Evolutionary conservation across 1,140 invertebrate genomes (phyloP), one percentile per base, ranked within the genome.

Genomic region (Paralvinella palmiformis): DNA sequence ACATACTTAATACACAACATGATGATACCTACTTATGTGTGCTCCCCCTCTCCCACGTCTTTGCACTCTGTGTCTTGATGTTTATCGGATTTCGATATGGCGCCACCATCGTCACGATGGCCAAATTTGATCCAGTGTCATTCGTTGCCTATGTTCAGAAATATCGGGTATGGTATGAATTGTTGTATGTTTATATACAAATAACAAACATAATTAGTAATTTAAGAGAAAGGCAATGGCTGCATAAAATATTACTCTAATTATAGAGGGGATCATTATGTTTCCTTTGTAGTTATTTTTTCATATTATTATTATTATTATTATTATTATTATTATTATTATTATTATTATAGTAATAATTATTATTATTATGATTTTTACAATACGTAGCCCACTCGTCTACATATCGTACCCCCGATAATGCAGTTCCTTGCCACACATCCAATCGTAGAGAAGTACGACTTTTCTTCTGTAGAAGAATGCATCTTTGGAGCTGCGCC

Each of bases 391-490:
- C 68, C 74, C 13, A 71, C 70, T 17, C 55, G 69, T 35, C 57
- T 71, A 4, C 71, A 74, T 62, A 35, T 76, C 6, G 80, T 81
- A 1, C 80, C 80, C 17, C 74, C 80, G 0, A 76, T 82, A 29
- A 63, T 78, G 13, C 64, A 72, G 37, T 82, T 80, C 66, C 63
- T 82, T 56, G 72, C 72, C 17, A 78, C 78, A 59, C 73, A 79
- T 65, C 72, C 73, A 0, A 64, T 74, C n/a, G 75, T 79, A 1
- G 60, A 70, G 17, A 72, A 77, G 33, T 78, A 73, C 62, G 73
- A 82, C 61, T 70, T 90, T 1, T 75, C 82, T 6, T 74, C 75
- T 20, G 66, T 88, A n/a, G n/a, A n/a, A n/a, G n/a, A n/a, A n/a
- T n/a, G n/a, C n/a, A n/a, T n/a, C n/a, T n/a, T n/a, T n/a, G n/a